Percentiles rank a stretch among this genome's conserved stretches.
These are phyloP conservation scores for Acipenser ruthenus DNA, from an alignment of 2,797 vertebrate genomes.

Conservation along the genomic window DNA sequence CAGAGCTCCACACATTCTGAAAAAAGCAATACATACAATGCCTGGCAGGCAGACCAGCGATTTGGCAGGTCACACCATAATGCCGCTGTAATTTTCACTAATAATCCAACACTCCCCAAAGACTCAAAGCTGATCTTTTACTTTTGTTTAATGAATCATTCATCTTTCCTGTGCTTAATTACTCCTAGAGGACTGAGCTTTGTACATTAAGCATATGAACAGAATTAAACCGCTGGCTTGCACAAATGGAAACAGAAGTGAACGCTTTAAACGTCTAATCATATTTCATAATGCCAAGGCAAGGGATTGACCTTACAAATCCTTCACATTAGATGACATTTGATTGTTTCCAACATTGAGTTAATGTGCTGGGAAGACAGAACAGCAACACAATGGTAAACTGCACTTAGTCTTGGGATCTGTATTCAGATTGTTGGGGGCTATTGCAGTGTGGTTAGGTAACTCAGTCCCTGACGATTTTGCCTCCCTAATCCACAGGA, in stretches of 20 bases:
- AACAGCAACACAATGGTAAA: too few species aligned
- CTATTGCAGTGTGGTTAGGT: too few species aligned
- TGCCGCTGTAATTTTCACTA: background rate
- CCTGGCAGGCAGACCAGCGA: slow-evolving; percentile 16
- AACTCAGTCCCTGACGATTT: too few species aligned
- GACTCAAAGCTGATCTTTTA: slow-evolving; percentile 8
- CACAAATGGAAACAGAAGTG: slow-evolving; percentile 6
- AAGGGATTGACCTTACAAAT: background rate
- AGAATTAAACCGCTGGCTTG: background rate
- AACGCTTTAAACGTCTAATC: slow-evolving; percentile 19
- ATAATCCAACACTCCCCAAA: background rate
- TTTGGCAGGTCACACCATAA: slow-evolving; percentile 4
- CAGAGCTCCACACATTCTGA: slow-evolving; percentile 3
- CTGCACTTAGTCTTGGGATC: too few species aligned
- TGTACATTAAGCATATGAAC: slow-evolving; percentile 12
- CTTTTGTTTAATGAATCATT: slow-evolving; percentile 19
- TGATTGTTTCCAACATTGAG: too few species aligned
- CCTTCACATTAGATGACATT: too few species aligned
- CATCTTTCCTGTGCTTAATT: slow-evolving; percentile 15
- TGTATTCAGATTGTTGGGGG: too few species aligned
- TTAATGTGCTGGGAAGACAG: too few species aligned
- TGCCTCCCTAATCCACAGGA: too few species aligned
- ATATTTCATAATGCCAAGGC: slow-evolving; percentile 16
- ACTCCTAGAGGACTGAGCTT: background rate
- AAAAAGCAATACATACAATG: slow-evolving; percentile 10